phyloP scores from a whole-genome alignment of 1,140 invertebrate species.

The Amphibalanus amphitrite region DNA sequence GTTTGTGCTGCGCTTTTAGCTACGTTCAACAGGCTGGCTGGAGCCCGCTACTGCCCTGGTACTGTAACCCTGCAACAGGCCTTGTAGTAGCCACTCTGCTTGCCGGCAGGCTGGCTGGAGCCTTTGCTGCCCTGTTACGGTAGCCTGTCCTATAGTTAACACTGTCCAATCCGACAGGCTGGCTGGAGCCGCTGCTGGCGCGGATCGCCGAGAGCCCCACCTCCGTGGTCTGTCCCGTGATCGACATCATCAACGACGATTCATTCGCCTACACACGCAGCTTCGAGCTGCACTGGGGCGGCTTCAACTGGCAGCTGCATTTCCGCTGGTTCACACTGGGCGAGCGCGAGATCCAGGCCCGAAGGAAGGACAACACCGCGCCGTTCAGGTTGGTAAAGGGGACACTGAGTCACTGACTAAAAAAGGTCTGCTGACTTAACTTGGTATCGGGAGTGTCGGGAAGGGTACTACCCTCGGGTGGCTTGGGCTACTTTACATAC shows the following conservation, averaged over 20 bases:
- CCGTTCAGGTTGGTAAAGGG: slow-evolving; percentile 49
- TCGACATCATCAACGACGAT: slow-evolving; percentile 87
- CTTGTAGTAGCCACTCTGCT: background rate
- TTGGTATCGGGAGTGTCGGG: too few species aligned
- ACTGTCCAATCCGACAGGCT: slow-evolving; percentile 83
- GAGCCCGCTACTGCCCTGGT: too few species aligned
- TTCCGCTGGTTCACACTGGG: slow-evolving; percentile 61
- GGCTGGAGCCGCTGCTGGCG: slow-evolving; percentile 69
- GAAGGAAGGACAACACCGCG: slow-evolving; percentile 39
- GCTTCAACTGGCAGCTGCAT: slow-evolving; percentile 91
- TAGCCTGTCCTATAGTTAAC: slow-evolving; percentile 37
- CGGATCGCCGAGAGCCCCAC: slow-evolving; percentile 48
- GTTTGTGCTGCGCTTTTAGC: too few species aligned
- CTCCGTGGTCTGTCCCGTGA: slow-evolving; percentile 74
- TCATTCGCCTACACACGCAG: slow-evolving; percentile 76
- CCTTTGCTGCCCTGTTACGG: slow-evolving; percentile 10
- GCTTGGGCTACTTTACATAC: too few species aligned
- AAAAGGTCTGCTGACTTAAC: too few species aligned
- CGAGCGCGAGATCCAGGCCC: slow-evolving; percentile 32
- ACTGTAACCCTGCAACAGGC: background rate
- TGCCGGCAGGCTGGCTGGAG: slow-evolving; percentile 11
- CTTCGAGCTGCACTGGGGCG: slow-evolving; percentile 87
- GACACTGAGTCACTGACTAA: too few species aligned
- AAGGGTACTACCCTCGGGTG: too few species aligned
- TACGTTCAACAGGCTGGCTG: too few species aligned